Evolutionary conservation across 2,113 vertebrate genomes (phyloP).

Genomic region (Muntiacus muntjak): DNA sequence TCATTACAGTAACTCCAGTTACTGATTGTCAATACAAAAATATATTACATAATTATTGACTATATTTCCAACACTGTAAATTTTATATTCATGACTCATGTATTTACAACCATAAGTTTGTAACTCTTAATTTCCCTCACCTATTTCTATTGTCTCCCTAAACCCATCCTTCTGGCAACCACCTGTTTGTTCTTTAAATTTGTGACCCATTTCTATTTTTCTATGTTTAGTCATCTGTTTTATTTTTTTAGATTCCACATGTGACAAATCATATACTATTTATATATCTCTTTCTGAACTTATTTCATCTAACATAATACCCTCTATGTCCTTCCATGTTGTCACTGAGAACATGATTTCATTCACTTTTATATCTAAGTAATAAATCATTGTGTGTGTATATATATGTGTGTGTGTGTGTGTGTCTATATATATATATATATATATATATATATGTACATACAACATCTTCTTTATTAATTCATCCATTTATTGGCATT

Average conservation of each 20-base stretch:
- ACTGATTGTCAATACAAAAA: background rate
- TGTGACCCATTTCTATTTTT: background rate
- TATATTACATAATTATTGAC: background rate
- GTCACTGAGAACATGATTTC: background rate
- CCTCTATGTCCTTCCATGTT: background rate
- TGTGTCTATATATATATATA: too few relatives aligned
- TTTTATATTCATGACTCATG: background rate
- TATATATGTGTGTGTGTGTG: background rate
- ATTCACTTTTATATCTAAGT: background rate
- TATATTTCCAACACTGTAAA: background rate
- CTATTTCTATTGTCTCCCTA: background rate
- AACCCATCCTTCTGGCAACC: background rate
- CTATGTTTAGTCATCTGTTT: background rate
- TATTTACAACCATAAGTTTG: background rate
- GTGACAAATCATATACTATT: background rate
- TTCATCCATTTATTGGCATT: background rate
- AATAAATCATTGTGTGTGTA: background rate
- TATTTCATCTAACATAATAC: background rate
- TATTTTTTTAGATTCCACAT: background rate
- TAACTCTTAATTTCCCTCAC: background rate
- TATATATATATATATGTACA: background rate
- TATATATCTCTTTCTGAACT: background rate
- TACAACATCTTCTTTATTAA: background rate
- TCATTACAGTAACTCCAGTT: background rate
- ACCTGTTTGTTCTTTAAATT: background rate